Percentiles rank a stretch among this genome's conserved stretches.
These are phyloP conservation scores for Gnathonemus longibarbis DNA, from an alignment of 2,113 vertebrate species.

Conservation along the genomic window DNA sequence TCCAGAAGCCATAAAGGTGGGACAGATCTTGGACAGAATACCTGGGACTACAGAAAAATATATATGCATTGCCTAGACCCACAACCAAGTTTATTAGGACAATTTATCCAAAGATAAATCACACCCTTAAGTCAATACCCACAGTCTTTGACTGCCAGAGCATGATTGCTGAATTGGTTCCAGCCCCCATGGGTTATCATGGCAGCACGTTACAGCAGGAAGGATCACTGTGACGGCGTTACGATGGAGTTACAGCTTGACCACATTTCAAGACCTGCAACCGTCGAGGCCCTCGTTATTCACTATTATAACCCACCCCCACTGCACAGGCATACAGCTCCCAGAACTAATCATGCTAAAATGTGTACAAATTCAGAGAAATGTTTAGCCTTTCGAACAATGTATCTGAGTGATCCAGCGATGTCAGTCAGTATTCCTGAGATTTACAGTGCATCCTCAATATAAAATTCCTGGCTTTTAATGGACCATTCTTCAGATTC, in stretches of 20 bases:
- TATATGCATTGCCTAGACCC: not conserved
- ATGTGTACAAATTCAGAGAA: not conserved
- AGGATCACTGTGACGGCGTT: not conserved
- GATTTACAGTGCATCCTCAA: not conserved
- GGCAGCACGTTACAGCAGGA: not conserved
- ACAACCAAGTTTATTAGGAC: not conserved
- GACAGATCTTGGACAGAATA: not conserved
- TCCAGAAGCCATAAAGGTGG: not conserved
- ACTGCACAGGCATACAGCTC: not conserved
- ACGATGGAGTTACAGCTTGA: not conserved
- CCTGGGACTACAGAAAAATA: not conserved
- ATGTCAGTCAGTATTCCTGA: not conserved
- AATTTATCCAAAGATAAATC: not conserved
- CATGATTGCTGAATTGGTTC: not conserved
- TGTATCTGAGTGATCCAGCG: not conserved
- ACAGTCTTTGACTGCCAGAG: not conserved
- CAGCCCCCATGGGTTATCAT: not conserved
- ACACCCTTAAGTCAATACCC: not conserved
- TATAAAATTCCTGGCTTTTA: conserved; percentile 8
- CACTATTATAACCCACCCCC: not conserved
- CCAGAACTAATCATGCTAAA: not conserved
- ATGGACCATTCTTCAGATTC: not conserved
- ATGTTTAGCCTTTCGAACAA: not conserved
- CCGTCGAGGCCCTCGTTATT: not conserved
- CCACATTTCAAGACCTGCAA: not conserved